These are phyloP conservation scores for Pentamera pediparva DNA, from an alignment of 53 echinoderm and acorn worm genomes.

Conservation along the genomic window DNA sequence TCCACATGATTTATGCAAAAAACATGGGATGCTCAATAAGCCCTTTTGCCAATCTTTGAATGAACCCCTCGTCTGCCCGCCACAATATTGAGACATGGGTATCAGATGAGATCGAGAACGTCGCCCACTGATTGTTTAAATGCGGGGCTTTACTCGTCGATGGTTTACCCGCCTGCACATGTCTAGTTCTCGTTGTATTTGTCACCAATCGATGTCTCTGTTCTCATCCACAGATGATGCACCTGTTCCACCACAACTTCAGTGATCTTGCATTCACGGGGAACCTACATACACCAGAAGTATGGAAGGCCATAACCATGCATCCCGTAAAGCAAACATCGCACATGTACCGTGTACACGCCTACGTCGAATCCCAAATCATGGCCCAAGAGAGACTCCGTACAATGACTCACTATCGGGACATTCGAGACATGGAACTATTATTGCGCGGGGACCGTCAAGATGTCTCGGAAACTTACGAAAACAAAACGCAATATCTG, in stretches of 20 bases:
- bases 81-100: too few species aligned
- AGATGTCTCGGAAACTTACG: slow-evolving; percentile 25
- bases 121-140: too few species aligned
- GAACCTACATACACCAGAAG: slow-evolving; percentile 72
- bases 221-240: slow-evolving; percentile 71
- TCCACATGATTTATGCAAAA: too few species aligned
- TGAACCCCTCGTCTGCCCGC: too few species aligned
- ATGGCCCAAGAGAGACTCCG: slow-evolving; percentile 62
- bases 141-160: too few species aligned
- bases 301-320: slow-evolving; percentile 89
- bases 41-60: too few species aligned
- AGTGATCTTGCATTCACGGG: slow-evolving; percentile 79
- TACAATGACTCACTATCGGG: slow-evolving; percentile 59
- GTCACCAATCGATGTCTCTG: neutral
- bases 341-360: slow-evolving; percentile 93
- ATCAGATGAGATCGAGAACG: too few species aligned
- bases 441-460: slow-evolving; percentile 64
- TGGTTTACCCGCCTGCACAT: too few species aligned
- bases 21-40: too few species aligned
- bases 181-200: too few species aligned
- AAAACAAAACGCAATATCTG: slow-evolving; percentile 50
- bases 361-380: slow-evolving; percentile 74
- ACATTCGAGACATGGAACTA: slow-evolving; percentile 72
- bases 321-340: slow-evolving; percentile 88
- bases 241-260: slow-evolving; percentile 93